phyloP scores from a whole-genome alignment of 2,113 vertebrate species.

The Myocastor coypus region DNA sequence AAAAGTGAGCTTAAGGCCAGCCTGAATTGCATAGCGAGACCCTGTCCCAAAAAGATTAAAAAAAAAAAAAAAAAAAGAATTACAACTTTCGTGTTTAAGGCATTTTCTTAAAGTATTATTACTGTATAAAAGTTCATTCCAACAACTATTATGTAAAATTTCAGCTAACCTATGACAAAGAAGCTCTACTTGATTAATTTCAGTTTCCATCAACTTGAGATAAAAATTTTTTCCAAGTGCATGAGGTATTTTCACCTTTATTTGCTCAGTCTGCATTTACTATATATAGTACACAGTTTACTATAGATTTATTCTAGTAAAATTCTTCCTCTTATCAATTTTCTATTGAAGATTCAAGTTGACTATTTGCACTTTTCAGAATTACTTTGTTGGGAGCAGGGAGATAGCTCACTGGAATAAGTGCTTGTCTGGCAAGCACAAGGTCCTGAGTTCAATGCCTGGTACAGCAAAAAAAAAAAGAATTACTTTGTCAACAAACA shows the following conservation, averaged over 20 bases:
- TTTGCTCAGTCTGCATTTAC: constrained; percentile 5
- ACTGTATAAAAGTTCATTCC: not conserved
- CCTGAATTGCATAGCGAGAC: no score
- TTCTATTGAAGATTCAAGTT: not conserved
- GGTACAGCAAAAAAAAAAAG: no score
- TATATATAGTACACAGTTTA: not conserved
- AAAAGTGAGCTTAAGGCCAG: no score
- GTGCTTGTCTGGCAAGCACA: no score
- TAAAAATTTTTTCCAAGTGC: constrained; percentile 16
- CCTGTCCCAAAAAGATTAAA: no score
- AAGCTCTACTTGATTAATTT: constrained; percentile 43
- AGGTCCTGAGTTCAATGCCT: no score
- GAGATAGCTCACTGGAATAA: no score
- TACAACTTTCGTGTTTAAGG: not conserved
- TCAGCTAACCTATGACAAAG: not conserved
- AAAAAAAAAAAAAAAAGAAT: no score
- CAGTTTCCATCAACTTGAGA: not conserved
- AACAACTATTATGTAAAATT: no score
- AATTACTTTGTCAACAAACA: not conserved
- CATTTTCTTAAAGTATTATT: constrained; percentile 43
- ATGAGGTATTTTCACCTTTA: not conserved
- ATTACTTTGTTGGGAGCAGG: not conserved
- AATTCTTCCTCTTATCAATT: not conserved
- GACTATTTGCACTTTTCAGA: constrained; percentile 30
- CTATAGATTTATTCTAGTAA: not conserved